A percentile compares a stretch with the other conserved stretches of the same genome.
Evolutionary conservation across 2,888 invertebrate species (phyloP).

Genomic region (Amblyjoppa proteus): DNA sequence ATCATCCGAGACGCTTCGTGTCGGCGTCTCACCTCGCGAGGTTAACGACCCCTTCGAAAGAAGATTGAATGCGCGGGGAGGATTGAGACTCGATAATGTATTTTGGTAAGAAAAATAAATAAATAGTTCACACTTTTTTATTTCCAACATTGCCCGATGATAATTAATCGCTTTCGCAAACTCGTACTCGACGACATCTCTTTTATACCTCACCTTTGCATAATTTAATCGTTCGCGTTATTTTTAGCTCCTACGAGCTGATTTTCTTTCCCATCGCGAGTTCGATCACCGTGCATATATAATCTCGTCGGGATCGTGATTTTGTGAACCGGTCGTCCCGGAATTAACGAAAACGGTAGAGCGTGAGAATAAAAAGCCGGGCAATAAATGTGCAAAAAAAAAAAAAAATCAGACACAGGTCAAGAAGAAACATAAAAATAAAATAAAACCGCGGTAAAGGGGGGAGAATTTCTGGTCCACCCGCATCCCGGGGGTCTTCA

Average conservation of each 20-base stretch:
- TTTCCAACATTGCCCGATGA: slow-evolving; percentile 10
- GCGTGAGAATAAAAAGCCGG: slow-evolving; percentile 65
- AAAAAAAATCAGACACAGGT: slow-evolving; percentile 41
- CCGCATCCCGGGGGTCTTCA: slow-evolving; percentile 72
- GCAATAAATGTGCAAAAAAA: not conserved
- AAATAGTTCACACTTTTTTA: slow-evolving; percentile 15
- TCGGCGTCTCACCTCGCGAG: slow-evolving; percentile 1
- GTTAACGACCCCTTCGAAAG: slow-evolving; percentile 40
- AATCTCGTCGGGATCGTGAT: slow-evolving; percentile 42
- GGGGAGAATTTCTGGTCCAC: slow-evolving; percentile 56
- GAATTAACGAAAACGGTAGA: slow-evolving; percentile 57
- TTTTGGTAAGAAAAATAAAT: slow-evolving; percentile 6
- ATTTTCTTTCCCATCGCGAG: not conserved
- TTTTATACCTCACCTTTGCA: slow-evolving; percentile 24
- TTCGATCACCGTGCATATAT: slow-evolving; percentile 14
- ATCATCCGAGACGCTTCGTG: slow-evolving; percentile 26
- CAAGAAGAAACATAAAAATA: slow-evolving; percentile 24
- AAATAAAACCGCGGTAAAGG: slow-evolving; percentile 5
- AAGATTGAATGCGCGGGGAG: not conserved
- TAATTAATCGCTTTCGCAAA: slow-evolving; percentile 38
- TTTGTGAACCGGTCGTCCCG: slow-evolving; percentile 55
- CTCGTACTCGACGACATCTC: not conserved
- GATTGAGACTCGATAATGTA: not conserved
- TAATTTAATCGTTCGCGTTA: slow-evolving; percentile 28
- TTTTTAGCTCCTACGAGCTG: not conserved